Evolutionary conservation across 2,797 vertebrate genomes (phyloP).

Genomic region (Ctenopoma kingsleyae): DNA sequence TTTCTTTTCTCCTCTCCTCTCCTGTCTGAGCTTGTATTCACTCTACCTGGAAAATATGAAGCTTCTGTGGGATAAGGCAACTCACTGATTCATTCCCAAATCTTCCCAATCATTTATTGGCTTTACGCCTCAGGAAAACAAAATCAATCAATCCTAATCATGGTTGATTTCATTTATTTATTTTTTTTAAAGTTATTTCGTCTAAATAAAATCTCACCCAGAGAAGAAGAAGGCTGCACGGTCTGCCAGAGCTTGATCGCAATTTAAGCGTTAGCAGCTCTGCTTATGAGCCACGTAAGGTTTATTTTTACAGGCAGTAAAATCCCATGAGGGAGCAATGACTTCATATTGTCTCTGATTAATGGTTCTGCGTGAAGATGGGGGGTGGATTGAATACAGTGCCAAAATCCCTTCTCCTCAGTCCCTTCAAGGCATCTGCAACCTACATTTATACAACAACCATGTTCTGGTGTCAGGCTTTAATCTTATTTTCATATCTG

Average conservation of each 20-base stretch:
- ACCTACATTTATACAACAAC: constrained; percentile 61
- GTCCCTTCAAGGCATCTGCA: constrained; percentile 69
- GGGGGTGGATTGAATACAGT: constrained; percentile 57
- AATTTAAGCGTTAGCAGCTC: constrained; percentile 66
- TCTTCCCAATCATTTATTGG: constrained; percentile 22
- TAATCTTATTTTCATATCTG: constrained; percentile 42
- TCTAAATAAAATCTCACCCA: constrained; percentile 9
- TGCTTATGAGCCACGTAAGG: constrained; percentile 59
- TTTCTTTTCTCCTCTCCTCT: constrained; percentile 10
- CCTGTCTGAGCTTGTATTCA: constrained; percentile 16
- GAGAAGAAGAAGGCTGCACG: constrained; percentile 33
- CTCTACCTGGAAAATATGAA: constrained; percentile 50
- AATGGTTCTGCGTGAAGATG: constrained; percentile 65
- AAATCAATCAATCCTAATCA: constrained; percentile 10
- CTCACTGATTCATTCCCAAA: constrained; percentile 22
- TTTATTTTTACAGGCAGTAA: constrained; percentile 78
- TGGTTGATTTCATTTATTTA: constrained; percentile 2
- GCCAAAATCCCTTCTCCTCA: constrained; percentile 68
- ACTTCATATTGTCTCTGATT: constrained; percentile 81
- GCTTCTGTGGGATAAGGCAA: constrained; percentile 10
- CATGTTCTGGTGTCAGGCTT: constrained; percentile 45
- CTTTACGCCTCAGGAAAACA: background rate
- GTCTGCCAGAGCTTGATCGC: constrained; percentile 55
- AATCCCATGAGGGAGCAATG: constrained; percentile 79
- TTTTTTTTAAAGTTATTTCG: constrained; percentile 9